Conservation (phyloP, 2,888 invertebrate genomes). For the Plagodis pulveraria region DNA sequence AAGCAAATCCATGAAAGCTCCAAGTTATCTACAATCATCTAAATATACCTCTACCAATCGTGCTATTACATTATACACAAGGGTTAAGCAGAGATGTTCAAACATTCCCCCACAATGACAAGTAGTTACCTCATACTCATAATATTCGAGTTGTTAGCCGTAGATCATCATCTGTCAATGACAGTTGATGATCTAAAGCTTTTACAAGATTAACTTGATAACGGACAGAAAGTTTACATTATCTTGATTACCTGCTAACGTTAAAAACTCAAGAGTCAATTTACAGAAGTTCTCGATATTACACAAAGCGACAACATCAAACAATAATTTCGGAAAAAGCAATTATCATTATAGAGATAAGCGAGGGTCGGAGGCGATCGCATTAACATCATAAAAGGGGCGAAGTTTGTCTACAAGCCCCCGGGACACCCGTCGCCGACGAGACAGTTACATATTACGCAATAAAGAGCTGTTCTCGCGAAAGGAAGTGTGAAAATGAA, state of each 20-base stretch:
- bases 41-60: no score
- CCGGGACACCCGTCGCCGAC: slow-evolving; percentile 77
- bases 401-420: slow-evolving; percentile 75
- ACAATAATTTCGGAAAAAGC: slow-evolving; percentile 84
- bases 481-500: slow-evolving; percentile 86
- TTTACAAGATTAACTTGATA: slow-evolving; percentile 27
- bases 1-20: no score
- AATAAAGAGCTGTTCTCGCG: slow-evolving; percentile 85
- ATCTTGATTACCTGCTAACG: slow-evolving; percentile 62
- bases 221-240: slow-evolving; percentile 47
- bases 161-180: not conserved
- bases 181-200: slow-evolving; percentile 24
- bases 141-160: no score
- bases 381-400: slow-evolving; percentile 83
- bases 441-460: slow-evolving; percentile 84
- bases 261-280: slow-evolving; percentile 63
- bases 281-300: slow-evolving; percentile 63
- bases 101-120: no score
- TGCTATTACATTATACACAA: no score
- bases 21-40: no score
- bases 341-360: slow-evolving; percentile 82
- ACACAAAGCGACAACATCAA: slow-evolving; percentile 77
- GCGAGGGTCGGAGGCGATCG: slow-evolving; percentile 79
- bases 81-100: no score
- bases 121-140: no score